Evolutionary conservation across 2,797 vertebrate species (phyloP).

Genomic region (Bufotes viridis): DNA sequence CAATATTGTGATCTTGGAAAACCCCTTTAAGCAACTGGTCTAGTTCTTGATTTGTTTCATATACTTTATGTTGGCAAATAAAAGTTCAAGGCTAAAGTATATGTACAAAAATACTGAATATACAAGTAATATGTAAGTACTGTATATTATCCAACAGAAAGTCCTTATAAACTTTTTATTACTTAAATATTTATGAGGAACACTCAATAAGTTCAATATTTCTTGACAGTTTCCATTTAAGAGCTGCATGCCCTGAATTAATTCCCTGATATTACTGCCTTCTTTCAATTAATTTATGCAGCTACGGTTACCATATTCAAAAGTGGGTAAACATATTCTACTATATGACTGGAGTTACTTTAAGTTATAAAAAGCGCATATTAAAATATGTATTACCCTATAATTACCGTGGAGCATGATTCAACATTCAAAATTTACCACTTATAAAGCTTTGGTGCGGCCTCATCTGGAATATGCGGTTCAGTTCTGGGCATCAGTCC

Average conservation of each 20-base stretch:
- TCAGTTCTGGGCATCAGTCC: too few species aligned
- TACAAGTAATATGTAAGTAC: neutral
- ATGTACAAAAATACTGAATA: neutral
- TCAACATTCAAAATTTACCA: neutral
- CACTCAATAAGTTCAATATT: constrained; percentile 10
- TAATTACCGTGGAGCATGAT: neutral
- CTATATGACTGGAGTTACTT: neutral
- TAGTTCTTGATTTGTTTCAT: too few species aligned
- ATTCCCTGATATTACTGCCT: neutral
- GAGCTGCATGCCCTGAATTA: constrained; percentile 22
- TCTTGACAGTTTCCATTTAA: neutral
- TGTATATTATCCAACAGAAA: neutral
- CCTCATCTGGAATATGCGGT: too few species aligned
- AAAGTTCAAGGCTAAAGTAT: neutral
- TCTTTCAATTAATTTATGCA: constrained; percentile 13
- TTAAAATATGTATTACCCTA: neutral
- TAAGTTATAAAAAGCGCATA: neutral
- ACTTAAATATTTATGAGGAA: constrained; percentile 12
- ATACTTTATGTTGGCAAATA: neutral
- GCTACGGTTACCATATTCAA: neutral
- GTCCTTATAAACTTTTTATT: neutral
- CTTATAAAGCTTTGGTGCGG: too few species aligned
- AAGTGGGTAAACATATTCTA: neutral
- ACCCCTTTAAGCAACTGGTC: neutral
- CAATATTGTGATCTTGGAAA: neutral